Conservation (phyloP, 2,797 vertebrate species). For the Hippopotamyrus pictus region DNA sequence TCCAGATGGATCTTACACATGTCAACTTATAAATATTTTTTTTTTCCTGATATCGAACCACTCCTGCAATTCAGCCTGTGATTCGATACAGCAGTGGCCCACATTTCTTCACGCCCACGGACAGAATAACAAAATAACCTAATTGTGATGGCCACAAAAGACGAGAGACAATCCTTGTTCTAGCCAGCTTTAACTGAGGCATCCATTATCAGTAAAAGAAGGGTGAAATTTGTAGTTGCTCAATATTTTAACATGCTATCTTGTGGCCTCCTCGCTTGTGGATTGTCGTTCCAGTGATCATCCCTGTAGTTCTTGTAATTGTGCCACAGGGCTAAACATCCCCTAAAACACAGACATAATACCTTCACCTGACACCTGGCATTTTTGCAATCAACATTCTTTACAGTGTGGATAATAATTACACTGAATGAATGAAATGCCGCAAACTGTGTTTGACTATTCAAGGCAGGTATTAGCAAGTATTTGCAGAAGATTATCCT, state of each 20-base stretch:
- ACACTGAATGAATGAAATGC: not conserved
- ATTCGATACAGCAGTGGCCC: not conserved
- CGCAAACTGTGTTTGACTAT: too few relatives aligned
- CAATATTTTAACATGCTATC: not conserved
- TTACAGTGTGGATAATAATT: not conserved
- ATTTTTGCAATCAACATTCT: not conserved
- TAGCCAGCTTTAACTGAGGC: not conserved
- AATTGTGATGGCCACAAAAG: constrained; percentile 5
- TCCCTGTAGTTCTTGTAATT: not conserved
- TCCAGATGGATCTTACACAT: not conserved
- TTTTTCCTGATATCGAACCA: not conserved
- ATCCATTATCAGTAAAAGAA: not conserved
- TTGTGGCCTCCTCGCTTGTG: not conserved
- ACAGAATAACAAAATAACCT: constrained; percentile 3
- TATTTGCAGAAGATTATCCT: not conserved
- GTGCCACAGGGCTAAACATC: not conserved
- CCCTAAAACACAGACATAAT: not conserved
- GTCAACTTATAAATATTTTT: not conserved
- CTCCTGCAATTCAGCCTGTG: not conserved
- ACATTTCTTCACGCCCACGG: not conserved
- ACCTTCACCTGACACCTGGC: not conserved
- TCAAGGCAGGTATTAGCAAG: not conserved
- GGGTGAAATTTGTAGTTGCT: not conserved
- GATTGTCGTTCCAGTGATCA: not conserved
- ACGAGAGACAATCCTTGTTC: not conserved